Evolutionary conservation across 2,113 vertebrate genomes (phyloP).

Genomic region (western clawed frog (Xenopus tropicalis)): DNA sequence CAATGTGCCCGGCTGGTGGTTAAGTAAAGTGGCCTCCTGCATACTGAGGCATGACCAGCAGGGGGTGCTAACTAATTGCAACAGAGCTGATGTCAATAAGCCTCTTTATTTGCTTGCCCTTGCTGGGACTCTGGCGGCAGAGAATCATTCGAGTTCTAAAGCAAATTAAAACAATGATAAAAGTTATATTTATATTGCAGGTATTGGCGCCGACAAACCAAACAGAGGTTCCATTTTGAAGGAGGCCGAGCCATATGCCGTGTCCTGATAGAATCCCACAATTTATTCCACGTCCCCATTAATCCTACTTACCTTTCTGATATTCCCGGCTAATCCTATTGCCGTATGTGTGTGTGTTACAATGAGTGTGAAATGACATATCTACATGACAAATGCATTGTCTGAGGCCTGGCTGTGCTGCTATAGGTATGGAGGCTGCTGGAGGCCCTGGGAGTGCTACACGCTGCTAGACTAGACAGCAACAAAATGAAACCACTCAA

Average conservation of each 20-base stretch:
- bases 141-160: conserved; percentile 47
- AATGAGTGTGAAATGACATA: conserved; percentile 50
- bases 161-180: conserved; percentile 42
- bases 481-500: conserved; percentile 73
- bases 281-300: conserved; percentile 51
- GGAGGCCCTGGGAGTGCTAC: conserved; percentile 33
- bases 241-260: conserved; percentile 31
- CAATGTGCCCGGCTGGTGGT: no score
- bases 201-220: conserved; percentile 37
- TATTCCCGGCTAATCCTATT: conserved; percentile 64
- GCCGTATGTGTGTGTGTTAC: conserved; percentile 48
- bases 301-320: conserved; percentile 68
- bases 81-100: neutral
- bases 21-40: neutral
- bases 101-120: neutral
- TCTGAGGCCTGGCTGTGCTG: conserved; percentile 3
- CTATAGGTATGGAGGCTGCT: conserved; percentile 28
- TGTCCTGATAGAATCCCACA: conserved; percentile 43
- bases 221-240: conserved; percentile 9
- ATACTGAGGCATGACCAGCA: neutral
- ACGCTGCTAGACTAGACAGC: conserved; percentile 55
- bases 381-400: conserved; percentile 27
- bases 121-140: conserved; percentile 9
- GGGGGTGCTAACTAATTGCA: conserved; percentile 9
- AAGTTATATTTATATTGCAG: conserved; percentile 42